Conservation (phyloP, 2,113 vertebrate genomes). For the Beaufortia kweichowensis region DNA sequence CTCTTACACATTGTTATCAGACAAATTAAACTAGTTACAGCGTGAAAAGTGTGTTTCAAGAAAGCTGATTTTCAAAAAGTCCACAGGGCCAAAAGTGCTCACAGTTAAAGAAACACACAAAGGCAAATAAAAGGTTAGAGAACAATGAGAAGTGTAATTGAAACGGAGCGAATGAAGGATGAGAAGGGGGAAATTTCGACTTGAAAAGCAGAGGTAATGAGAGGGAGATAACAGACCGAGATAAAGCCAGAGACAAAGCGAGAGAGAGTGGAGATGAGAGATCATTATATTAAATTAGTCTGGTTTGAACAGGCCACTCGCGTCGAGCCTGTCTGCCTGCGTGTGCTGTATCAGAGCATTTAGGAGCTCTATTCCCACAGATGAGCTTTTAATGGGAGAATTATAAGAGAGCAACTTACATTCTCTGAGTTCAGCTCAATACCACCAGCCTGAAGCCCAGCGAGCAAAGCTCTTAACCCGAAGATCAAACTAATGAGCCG, state of each 20-base stretch:
- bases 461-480: conserved; percentile 47
- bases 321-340: conserved; percentile 30
- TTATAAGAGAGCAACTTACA: conserved; percentile 45
- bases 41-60: neutral
- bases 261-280: conserved; percentile 14
- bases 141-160: neutral
- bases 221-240: conserved; percentile 16
- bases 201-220: conserved; percentile 28
- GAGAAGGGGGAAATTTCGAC: conserved; percentile 15
- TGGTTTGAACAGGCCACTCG: conserved; percentile 41
- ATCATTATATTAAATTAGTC: conserved; percentile 51
- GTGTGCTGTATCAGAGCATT: conserved; percentile 44
- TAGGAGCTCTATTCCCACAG: conserved; percentile 50
- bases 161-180: neutral
- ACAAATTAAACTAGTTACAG: neutral
- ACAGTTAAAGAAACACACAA: neutral
- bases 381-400: conserved; percentile 56
- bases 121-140: neutral
- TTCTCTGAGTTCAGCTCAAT: conserved; percentile 48
- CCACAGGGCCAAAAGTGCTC: neutral
- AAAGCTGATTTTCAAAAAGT: neutral
- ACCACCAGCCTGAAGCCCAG: conserved; percentile 35
- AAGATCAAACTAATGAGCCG: conserved; percentile 51
- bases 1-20: neutral
- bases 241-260: conserved; percentile 45